Evolutionary conservation across 2,113 vertebrate species (phyloP).

Genomic region (Electrona antarctica): DNA sequence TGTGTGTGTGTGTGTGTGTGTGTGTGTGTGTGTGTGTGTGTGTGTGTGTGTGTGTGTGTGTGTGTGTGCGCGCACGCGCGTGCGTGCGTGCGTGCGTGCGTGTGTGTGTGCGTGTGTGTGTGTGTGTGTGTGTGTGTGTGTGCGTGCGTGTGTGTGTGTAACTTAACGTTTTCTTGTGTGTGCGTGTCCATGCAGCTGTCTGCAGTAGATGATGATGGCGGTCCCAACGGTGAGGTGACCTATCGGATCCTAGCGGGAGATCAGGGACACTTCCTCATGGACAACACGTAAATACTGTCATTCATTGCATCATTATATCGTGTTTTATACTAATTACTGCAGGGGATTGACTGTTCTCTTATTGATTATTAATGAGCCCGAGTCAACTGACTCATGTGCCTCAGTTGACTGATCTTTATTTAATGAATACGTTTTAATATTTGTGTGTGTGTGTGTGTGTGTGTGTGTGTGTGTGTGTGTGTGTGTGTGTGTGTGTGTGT

Average conservation of each 20-base stretch:
- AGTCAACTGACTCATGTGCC: too few relatives aligned
- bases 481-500: too few relatives aligned
- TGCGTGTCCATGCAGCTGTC: conserved; percentile 83
- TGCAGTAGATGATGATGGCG: conserved; percentile 89
- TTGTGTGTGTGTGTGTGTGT: too few relatives aligned
- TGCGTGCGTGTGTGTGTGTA: background rate
- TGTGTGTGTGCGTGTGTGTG: background rate
- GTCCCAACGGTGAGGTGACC: conserved; percentile 85
- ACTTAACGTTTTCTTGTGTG: background rate
- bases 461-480: too few relatives aligned
- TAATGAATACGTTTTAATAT: background rate
- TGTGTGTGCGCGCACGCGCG: too few relatives aligned
- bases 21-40: background rate
- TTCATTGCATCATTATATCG: background rate
- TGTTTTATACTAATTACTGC: background rate
- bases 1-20: background rate
- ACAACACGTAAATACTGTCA: conserved; percentile 66
- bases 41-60: too few relatives aligned
- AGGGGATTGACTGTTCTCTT: background rate
- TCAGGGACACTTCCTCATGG: conserved; percentile 87
- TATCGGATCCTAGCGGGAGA: conserved; percentile 90
- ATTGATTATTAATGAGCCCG: too few relatives aligned
- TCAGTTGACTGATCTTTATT: background rate
- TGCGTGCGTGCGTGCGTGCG: background rate
- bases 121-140: background rate